Evolutionary conservation across 2,113 vertebrate species (phyloP).

Genomic region (Pavo muticus): DNA sequence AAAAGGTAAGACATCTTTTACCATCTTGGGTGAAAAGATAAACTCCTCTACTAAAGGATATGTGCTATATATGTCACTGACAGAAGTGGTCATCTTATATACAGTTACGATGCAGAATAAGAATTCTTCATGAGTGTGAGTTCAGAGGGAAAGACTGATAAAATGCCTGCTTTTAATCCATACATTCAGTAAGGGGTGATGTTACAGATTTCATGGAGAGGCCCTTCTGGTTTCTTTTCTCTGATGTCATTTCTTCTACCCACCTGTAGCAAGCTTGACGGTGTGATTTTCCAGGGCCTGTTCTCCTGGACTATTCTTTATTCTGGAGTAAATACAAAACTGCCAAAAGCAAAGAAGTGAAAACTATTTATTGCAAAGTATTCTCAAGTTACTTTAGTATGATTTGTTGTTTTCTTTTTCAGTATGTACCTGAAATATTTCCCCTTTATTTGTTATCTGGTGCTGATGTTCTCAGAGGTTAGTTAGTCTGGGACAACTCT

Average conservation of each 20-base stretch:
- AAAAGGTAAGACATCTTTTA: background rate
- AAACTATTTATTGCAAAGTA: background rate
- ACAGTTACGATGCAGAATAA: background rate
- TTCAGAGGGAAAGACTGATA: background rate
- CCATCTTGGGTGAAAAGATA: background rate
- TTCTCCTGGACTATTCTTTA: background rate
- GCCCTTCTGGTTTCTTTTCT: background rate
- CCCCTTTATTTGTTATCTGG: background rate
- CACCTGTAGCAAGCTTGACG: background rate
- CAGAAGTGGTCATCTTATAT: background rate
- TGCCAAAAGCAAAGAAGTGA: background rate
- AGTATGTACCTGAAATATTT: background rate
- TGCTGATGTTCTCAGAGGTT: background rate
- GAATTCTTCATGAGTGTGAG: conserved; percentile 20
- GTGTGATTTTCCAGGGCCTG: background rate
- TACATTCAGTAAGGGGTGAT: background rate
- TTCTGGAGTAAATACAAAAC: background rate
- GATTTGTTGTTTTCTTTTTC: background rate
- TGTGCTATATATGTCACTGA: background rate
- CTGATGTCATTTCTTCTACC: background rate
- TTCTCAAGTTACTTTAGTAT: background rate
- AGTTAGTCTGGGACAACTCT: background rate
- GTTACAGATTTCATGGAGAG: background rate
- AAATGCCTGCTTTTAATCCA: background rate
- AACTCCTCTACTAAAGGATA: background rate